phyloP scores from a whole-genome alignment of 2,113 vertebrate genomes.

The Sinocyclocheilus maitianheensis region DNA sequence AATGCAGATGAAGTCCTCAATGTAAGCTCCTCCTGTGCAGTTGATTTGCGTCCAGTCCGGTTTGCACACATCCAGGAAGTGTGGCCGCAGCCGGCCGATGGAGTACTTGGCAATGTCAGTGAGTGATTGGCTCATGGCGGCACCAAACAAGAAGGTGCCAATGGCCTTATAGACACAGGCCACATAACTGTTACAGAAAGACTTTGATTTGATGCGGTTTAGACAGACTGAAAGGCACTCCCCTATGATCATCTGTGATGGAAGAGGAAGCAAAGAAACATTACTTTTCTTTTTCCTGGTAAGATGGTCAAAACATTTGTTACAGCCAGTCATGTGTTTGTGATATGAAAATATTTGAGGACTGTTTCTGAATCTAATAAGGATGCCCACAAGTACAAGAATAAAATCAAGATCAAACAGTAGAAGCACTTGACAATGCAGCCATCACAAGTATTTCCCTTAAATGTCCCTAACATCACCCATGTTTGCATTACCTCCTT shows the following conservation, averaged over 20 bases:
- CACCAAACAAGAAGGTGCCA: conserved; percentile 94
- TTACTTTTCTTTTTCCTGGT: neutral
- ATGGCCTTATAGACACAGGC: conserved; percentile 90
- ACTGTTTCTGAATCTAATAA: conserved; percentile 28
- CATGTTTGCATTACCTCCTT: neutral
- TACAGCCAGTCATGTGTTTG: neutral
- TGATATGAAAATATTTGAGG: neutral
- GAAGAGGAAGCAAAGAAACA: conserved; percentile 54
- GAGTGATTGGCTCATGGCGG: conserved; percentile 92
- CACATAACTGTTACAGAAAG: conserved; percentile 86
- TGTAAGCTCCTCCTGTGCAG: conserved; percentile 83
- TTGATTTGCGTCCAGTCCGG: conserved; percentile 83
- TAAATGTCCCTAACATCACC: neutral
- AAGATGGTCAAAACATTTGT: neutral
- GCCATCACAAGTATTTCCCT: conserved; percentile 17
- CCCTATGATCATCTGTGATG: conserved; percentile 89
- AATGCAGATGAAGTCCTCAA: conserved; percentile 84
- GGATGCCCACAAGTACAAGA: conserved; percentile 66
- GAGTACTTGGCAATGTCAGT: conserved; percentile 98
- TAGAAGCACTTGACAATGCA: conserved; percentile 49
- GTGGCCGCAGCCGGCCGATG: conserved; percentile 91
- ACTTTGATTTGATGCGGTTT: conserved; percentile 88
- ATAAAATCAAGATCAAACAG: conserved; percentile 10
- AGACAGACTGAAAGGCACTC: conserved; percentile 86
- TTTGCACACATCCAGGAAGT: conserved; percentile 90